These are phyloP conservation scores for Deilephila elpenor DNA, from an alignment of 2,888 invertebrate genomes.

Conservation along the genomic window DNA sequence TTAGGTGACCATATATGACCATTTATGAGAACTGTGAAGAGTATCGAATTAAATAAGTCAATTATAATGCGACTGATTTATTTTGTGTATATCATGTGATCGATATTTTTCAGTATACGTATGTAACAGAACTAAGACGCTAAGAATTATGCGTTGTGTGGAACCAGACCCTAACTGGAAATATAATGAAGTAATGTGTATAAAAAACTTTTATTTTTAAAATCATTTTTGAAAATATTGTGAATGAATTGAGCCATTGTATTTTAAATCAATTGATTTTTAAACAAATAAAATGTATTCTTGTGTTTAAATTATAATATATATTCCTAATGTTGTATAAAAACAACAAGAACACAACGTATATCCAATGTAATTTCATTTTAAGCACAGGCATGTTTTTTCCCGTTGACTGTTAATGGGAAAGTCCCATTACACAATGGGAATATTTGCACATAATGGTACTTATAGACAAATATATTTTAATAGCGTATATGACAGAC, in stretches of 20 bases:
- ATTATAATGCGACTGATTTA: conserved; percentile 26
- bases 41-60: conserved; percentile 10
- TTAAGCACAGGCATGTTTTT: not conserved
- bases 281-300: not conserved
- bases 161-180: not conserved
- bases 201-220: not conserved
- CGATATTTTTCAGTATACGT: conserved; percentile 13
- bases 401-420: not conserved
- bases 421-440: conserved; percentile 5
- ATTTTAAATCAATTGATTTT: too few relatives aligned
- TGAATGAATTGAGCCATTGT: not conserved
- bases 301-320: not conserved
- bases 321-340: not conserved
- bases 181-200: not conserved
- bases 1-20: conserved; percentile 16
- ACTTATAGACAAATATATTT: conserved; percentile 20
- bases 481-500: conserved; percentile 20
- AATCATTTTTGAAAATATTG: not conserved
- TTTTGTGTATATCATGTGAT: conserved; percentile 21
- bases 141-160: conserved; percentile 7
- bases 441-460: conserved; percentile 14
- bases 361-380: not conserved
- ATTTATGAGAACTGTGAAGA: not conserved
- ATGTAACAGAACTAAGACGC: conserved; percentile 10
- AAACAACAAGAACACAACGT: not conserved